Base-by-base conservation (phyloP, 2,797 vertebrate genomes). In the Miichthys miiuy region DNA sequence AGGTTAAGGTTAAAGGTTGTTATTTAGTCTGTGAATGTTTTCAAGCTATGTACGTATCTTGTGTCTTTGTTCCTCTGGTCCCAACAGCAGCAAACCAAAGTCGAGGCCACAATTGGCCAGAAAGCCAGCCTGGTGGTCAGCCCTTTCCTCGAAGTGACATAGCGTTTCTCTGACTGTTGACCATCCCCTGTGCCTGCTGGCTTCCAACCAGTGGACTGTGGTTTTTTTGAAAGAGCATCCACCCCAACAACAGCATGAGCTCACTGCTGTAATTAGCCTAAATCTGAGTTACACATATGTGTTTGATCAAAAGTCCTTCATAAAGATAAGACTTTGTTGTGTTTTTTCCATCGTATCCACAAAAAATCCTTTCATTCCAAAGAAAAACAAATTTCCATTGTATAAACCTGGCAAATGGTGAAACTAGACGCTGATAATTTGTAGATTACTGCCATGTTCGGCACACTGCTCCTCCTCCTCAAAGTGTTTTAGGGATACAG, bases 71-170 rank as follows among this genome's bases (percentile, higher is more conserved):
- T 79, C 88, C 79, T 79, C 82, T 48, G 66, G 81, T 81, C 62
- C 68, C 74, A 25, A 48, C 69, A 79, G 82, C 64, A 72, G 74
- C 73, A n/a, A 72, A 81, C 82, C 84, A 80, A 82, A 80, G 69
- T 69, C n/a, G 51, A 79, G 70, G 68, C 80, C 79, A 50, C 63
- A 83, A 58, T 83, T 88, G 84, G 85, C 82, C 84, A 4, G 82
- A 75, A 64, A 63, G 77, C 54, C 48, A 21, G 75, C 70, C 75
- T 51, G 65, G 87, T 61, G 89, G 90, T 90, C 87, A 79, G 73
- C 87, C 80, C 60, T 70, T 94, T 94, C 93, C 93, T 91, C 89
- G 93, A 92, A 93, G 87, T 93, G 90, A 92, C 87, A 88, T 74
- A 62, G 80, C 74, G 77, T 83, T 88, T 88, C 82, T 81, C 85